Evolutionary conservation across 2,888 invertebrate genomes (phyloP), one percentile per base, ranked within the genome.

Genomic region (Volucella inanis): DNA sequence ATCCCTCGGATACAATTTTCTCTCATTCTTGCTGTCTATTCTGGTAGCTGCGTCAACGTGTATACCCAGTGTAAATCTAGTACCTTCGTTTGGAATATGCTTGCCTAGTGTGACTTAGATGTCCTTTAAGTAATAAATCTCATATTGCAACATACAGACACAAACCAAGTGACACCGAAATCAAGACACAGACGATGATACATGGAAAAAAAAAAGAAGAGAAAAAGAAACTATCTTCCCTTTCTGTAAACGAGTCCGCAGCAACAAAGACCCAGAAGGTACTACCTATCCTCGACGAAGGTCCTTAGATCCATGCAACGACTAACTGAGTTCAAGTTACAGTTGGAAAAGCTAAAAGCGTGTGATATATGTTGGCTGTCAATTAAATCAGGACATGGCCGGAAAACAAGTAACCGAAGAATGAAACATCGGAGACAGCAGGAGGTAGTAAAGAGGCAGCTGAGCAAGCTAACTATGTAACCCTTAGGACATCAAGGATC

Each of bases 351-450:
- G 59, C 84, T 84, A 84, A 80, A 76, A 85, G 71, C 71, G 59
- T 80, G 84, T 80, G 84, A 85, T 85, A 85, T 85, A 85, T 75
- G 80, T 61, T 80, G 61, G 61, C 90, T 91, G 91, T 91, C 91
- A 91, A 91, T 91, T 91, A 91, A 91, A 91, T 90, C 91, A 90
- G 89, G 89, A 89, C 90, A 90, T 90, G 84, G 62, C 76, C 62
- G 50, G 59, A n/a, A 47, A 78, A 64, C 67, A 75, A 70, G 62
- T 50, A 79, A 43, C 79, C 64, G 15, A 52, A 75, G 59, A 65
- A 70, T 31, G 47, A 65, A 39, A 49, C 49, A 52, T 45, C 14
- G 14, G 12, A 8, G 15, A 4, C 11, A 2, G 12, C 8, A 10
- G 14, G 57, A 15, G 38, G 31, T 15, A 31, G 52, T 54, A 68